A percentile compares a stretch with the other conserved stretches of the same genome.
Evolutionary conservation across 1,140 invertebrate genomes (phyloP).

Genomic region (Helicoverpa zea): DNA sequence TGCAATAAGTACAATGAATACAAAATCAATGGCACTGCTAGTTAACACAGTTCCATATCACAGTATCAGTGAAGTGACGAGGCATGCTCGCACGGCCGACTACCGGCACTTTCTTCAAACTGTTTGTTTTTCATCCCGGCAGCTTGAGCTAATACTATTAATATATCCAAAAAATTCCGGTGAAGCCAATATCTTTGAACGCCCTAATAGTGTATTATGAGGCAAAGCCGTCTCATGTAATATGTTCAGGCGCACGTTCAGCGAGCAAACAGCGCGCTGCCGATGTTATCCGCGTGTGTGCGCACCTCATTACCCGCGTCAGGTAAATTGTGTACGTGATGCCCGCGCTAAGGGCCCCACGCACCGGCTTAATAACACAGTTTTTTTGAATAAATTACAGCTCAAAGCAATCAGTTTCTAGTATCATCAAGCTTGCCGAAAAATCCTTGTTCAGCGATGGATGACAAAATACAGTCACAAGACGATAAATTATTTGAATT

Average conservation of each 20-base stretch:
- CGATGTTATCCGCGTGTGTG: neutral
- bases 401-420: no score
- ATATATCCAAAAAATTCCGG: conserved; percentile 14
- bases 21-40: no score
- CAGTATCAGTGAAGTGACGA: neutral
- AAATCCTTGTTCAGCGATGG: neutral
- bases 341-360: neutral
- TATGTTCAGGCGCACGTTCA: conserved; percentile 16
- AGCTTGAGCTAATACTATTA: conserved; percentile 28
- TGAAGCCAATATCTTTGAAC: neutral
- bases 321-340: conserved; percentile 11
- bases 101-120: neutral
- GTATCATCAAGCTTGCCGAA: neutral
- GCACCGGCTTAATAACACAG: no score
- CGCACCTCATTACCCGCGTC: neutral
- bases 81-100: no score
- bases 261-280: conserved; percentile 6
- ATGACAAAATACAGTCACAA: conserved; percentile 12
- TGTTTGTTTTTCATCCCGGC: conserved; percentile 34
- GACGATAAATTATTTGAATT: neutral
- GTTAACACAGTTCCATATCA: neutral
- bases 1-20: no score
- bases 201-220: conserved; percentile 1
- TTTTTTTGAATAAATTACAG: neutral
- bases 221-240: conserved; percentile 5